Base-by-base conservation (phyloP, 2,797 vertebrate species). In the Pseudochirops cupreus region DNA sequence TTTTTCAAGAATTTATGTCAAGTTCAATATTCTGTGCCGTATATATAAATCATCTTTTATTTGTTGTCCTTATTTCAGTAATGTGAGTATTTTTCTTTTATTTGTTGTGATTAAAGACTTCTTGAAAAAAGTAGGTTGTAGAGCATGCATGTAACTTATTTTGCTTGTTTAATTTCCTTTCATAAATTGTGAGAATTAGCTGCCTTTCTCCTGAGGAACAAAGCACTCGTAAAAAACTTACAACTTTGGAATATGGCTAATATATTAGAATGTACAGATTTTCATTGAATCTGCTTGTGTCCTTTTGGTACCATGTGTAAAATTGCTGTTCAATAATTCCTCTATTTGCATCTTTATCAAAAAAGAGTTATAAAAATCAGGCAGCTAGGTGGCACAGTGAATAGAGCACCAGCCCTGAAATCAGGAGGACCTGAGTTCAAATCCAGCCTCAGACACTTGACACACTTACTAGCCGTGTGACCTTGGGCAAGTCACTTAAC, bases 91-190 rank as follows among this genome's bases (percentile, higher is more conserved):
- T 67, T 57, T 87, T 87, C 21, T 26, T 46, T 46, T 39, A 46
- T 46, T 87, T 87, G 50, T 26, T 26, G 9, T 46, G 24, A 11
- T 46, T 87, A 87, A 87, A 87, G 10, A 82, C n/a, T 82, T 87
- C 3, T 82, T 82, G 18, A 87, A 87, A 87, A 87, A 26, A 82
- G 39, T 18, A 54, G 57, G 74, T 62, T 91, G 54, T 74, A 10
- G 87, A 46, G 52, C 90, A 18, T 0, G 3, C 39, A 54, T 26
- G 9, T 82, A 24, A 82, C 74, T 82, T 39, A 94, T 28, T 4
- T 5, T 91, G 26, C 0, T 89, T 94, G 95, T 94, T 95, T 95
- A 12, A 67, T 96, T 95, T 97, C 56, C 58, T 93, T 98, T 97
- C 67, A 91, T 91, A 95, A 94, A 82, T 56, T 10, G 31, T 90